Percentiles rank a stretch among this genome's conserved stretches.
Conservation (phyloP, 2,888 invertebrate genomes). For the Cartodere bifasciata region DNA sequence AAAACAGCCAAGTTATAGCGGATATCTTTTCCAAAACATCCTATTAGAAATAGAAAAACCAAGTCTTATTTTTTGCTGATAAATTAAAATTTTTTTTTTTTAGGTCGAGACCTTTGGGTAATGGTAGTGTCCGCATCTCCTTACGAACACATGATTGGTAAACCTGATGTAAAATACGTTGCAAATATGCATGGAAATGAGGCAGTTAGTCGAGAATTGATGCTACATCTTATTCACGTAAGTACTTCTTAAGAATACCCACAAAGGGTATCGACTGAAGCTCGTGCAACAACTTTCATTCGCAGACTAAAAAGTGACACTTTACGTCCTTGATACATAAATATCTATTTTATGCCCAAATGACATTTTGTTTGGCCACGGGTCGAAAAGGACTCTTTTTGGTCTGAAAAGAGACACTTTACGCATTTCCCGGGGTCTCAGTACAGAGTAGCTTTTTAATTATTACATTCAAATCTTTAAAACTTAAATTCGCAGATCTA, state of each 20-base stretch:
- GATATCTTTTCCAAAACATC: too few relatives aligned
- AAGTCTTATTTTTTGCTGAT: background rate
- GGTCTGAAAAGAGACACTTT: background rate
- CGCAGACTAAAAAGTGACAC: too few relatives aligned
- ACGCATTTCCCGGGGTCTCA: too few relatives aligned
- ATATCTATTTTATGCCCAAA: conserved; percentile 8
- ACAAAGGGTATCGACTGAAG: too few relatives aligned
- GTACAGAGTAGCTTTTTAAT: too few relatives aligned
- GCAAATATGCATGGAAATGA: conserved; percentile 96
- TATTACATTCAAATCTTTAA: too few relatives aligned
- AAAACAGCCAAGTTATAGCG: too few relatives aligned
- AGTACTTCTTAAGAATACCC: too few relatives aligned
- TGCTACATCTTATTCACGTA: conserved; percentile 82
- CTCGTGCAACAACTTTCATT: too few relatives aligned
- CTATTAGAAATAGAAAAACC: too few relatives aligned
- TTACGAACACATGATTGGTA: conserved; percentile 83
- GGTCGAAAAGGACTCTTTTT: background rate
- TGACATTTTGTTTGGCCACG: background rate
- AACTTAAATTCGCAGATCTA: too few relatives aligned
- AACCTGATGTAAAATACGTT: conserved; percentile 96
- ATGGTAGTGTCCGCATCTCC: conserved; percentile 84
- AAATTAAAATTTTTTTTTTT: conserved; percentile 10
- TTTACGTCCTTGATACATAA: too few relatives aligned
- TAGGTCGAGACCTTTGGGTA: conserved; percentile 87
- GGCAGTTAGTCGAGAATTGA: conserved; percentile 86